Base-by-base conservation (phyloP, 2,113 vertebrate species). In the Corythornis madagascariensis region DNA sequence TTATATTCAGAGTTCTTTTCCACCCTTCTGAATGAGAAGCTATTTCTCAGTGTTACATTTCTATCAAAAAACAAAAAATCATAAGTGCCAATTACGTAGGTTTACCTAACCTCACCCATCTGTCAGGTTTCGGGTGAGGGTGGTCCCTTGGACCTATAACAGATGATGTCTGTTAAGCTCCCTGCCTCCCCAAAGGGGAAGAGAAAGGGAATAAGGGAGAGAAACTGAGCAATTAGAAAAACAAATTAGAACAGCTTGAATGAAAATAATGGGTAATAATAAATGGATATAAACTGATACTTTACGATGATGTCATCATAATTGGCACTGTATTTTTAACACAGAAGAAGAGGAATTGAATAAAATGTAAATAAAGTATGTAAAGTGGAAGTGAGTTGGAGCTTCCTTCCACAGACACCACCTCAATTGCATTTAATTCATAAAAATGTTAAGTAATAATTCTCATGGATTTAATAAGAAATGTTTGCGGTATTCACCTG, bases 51-150 rank as follows among this genome's bases (percentile, higher is more conserved):
- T 33, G 42, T 50, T 50, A 56, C 10, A 9, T 71, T 71, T 90
- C 38, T 76, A 16, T 13, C 29, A 88, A 65, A 65, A 69, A 82
- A 4, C 9, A 16, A 17, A 66, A 83, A 79, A 69, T 50, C 0
- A 0, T 19, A 74, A 64, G 4, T 29, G 15, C 6, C 53, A 29
- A 4, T 33, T 81, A 18, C 4, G 4, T 20, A 7, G 4, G 7
- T 89, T 82, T 40, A 56, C 19, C 14, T 38, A 53, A 42, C 6
- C 21, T 73, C 59, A 57, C 11, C 3, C 25, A 19, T 25, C 33
- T 61, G 38, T 38, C 38, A 38, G 38, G 38, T 38, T 38, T 38
- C 10, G 38, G 38, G 38, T 38, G 10, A 38, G 38, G 38, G 38
- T 38, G 38, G 38, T 38, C 38, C 38, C 38, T 38, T 38, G 38